Percentiles rank a stretch among this genome's conserved stretches.
These are phyloP conservation scores for Pomacea canaliculata DNA, from an alignment of 2,888 invertebrate genomes.

Conservation along the genomic window DNA sequence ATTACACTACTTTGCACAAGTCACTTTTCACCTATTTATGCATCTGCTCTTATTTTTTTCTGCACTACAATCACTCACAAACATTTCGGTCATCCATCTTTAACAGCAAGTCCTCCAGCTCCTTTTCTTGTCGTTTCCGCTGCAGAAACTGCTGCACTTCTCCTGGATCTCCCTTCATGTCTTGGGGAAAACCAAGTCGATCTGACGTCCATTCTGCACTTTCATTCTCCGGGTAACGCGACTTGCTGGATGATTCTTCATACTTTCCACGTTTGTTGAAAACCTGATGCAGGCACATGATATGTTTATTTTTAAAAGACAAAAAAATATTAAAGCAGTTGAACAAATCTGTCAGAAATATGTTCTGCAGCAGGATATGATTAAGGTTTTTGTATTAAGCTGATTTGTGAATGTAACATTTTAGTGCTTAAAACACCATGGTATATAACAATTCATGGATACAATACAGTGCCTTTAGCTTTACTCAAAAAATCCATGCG, in stretches of 20 bases:
- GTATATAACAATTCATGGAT: no score
- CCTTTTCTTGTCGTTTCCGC: conserved; percentile 45
- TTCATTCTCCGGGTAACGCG: background rate
- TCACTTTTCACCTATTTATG: no score
- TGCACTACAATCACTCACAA: conserved; percentile 47
- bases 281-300: conserved; percentile 5
- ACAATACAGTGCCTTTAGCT: no score
- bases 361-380: no score
- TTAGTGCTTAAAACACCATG: no score
- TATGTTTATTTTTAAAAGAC: no score
- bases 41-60: background rate
- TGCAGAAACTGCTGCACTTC: conserved; percentile 32
- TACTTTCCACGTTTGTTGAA: conserved; percentile 20
- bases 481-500: no score
- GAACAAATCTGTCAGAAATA: no score
- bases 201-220: conserved; percentile 5
- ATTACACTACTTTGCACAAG: background rate
- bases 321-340: no score
- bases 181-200: conserved; percentile 31
- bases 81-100: conserved; percentile 62
- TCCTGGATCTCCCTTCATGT: conserved; percentile 10
- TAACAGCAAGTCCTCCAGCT: conserved; percentile 57
- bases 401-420: no score
- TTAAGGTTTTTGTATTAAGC: no score
- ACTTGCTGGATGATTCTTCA: conserved; percentile 8